Base-by-base conservation (phyloP, 2,797 vertebrate genomes). In the Stomatorhinus walkeri region DNA sequence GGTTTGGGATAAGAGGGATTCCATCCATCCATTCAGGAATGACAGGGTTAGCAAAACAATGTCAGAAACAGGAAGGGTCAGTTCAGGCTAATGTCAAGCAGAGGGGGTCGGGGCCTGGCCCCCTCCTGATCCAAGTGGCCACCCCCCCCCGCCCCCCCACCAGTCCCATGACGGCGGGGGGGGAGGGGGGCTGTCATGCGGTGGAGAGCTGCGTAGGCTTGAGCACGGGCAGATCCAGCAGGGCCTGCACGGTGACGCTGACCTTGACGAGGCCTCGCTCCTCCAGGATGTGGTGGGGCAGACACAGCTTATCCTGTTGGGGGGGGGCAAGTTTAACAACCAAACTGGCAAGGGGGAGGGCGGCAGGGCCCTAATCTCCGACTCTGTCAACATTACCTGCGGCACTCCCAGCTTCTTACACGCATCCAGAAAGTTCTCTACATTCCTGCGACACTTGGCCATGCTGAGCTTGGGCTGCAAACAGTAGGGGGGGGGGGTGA, bases 221-320 rank as follows among this genome's bases (percentile, higher is more conserved):
- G 28, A 46, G 51, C 3, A 36, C 19, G 1, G 88, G 88, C 4
- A 88, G 10, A 5, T 99, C 97, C 93, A 98, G 91, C 92, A 99
- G 94, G 0, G 97, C 97, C 93, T 98, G 97, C 61, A 99, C 96
- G 0, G 97, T 98, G 87, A 95, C 64, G 92, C 97, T 94, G 91
- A 99, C 95, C 96, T 98, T 99, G 90, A 98, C 94, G 93, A 98
- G 94, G 88, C 98, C 98, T 88, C 97, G 98, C 93, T 98, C 98
- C 95, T 99, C 98, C 92, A 99, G 95, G 94, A 99, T 98, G 93
- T 99, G 98, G 93, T 99, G 98, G 89, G 98, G 98, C 48, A 98
- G 96, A 93, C 98, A 99, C 91, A 99, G 94, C 91, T 97, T 97
- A 91, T 98, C 97, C 98, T 99, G 94, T 0, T 89, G 90, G 24